phyloP scores from a whole-genome alignment of 2,888 invertebrate genomes.

The Ormyrus nitidulus region DNA sequence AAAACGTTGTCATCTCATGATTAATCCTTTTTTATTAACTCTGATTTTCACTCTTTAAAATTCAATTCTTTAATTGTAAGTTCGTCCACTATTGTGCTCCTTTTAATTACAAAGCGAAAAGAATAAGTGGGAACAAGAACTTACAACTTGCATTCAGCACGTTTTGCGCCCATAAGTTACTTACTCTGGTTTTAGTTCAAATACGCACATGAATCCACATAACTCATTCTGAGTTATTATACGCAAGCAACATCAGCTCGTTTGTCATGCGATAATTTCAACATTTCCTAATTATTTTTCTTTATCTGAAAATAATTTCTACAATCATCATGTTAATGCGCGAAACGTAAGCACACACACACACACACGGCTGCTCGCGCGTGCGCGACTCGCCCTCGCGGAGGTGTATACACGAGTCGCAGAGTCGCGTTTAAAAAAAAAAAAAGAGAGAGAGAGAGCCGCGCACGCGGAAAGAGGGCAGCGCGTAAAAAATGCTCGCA shows the following conservation, averaged over 20 bases:
- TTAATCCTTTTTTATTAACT: no score
- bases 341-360: no score
- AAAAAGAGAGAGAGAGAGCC: no score
- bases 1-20: not conserved
- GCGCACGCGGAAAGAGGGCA: not conserved
- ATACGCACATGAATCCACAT: not conserved
- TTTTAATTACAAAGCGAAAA: not conserved
- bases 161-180: conserved; percentile 2
- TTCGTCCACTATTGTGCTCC: no score
- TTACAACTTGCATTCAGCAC: not conserved
- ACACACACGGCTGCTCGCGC: no score
- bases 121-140: not conserved
- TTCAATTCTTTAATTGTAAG: no score
- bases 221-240: conserved; percentile 29
- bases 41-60: no score
- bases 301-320: conserved; percentile 40
- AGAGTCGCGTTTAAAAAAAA: no score
- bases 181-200: conserved; percentile 30
- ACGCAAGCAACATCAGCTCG: not conserved
- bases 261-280: conserved; percentile 28
- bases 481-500: conserved; percentile 47
- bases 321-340: conserved; percentile 19
- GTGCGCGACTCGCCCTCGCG: no score
- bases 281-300: conserved; percentile 27
- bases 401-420: no score